phyloP scores from a whole-genome alignment of 2,888 invertebrate genomes.

The Leptopilina syphax region DNA sequence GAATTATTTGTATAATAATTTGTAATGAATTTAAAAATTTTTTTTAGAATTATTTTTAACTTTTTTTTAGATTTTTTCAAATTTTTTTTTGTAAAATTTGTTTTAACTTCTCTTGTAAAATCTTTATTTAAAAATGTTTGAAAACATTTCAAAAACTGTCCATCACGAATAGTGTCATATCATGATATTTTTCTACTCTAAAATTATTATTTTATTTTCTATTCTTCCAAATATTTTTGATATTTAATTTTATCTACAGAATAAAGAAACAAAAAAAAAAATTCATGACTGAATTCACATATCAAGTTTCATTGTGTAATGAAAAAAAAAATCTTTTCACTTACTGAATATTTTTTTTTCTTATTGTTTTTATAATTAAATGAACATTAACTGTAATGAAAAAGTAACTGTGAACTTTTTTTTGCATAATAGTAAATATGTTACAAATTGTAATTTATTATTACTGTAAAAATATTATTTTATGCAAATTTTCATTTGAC shows the following conservation, averaged over 20 bases:
- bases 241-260: constrained; percentile 24
- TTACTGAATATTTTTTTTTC: background rate
- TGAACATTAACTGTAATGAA: too few relatives aligned
- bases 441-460: too few relatives aligned
- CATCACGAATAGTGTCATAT: background rate
- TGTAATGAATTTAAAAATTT: too few relatives aligned
- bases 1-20: too few relatives aligned
- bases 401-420: too few relatives aligned
- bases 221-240: constrained; percentile 23
- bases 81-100: too few relatives aligned
- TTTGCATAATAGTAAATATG: too few relatives aligned
- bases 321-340: background rate
- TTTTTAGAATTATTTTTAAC: too few relatives aligned
- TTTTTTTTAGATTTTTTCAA: too few relatives aligned
- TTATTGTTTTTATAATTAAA: background rate
- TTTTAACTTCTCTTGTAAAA: background rate
- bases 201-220: constrained; percentile 1
- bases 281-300: constrained; percentile 33
- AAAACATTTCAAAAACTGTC: background rate
- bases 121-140: background rate
- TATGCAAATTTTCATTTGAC: too few relatives aligned
- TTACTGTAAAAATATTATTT: too few relatives aligned
- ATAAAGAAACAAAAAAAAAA: background rate
- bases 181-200: constrained; percentile 19
- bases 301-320: constrained; percentile 28